phyloP scores from a whole-genome alignment of 2,797 vertebrate species.

The Protonibea diacanthus region DNA sequence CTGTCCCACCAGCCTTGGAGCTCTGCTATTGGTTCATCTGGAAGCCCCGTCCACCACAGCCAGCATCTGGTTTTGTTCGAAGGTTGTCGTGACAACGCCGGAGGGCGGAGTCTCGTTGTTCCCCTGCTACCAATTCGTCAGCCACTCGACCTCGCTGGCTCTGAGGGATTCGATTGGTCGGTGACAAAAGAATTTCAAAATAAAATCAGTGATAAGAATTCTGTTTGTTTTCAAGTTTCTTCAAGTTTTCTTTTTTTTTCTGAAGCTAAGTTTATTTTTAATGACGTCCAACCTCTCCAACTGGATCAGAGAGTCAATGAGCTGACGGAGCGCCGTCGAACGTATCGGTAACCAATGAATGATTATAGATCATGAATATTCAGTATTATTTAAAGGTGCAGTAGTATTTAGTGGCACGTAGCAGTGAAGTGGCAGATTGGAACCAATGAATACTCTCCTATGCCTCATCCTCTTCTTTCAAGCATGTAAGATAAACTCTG shows the following conservation, averaged over 20 bases:
- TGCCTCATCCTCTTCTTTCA: no score
- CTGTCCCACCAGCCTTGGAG: background rate
- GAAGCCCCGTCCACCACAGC: background rate
- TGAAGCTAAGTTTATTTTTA: slow-evolving; percentile 10
- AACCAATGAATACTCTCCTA: no score
- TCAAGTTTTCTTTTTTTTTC: background rate
- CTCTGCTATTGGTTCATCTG: slow-evolving; percentile 6
- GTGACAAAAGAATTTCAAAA: background rate
- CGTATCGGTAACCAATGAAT: background rate
- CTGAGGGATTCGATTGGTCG: slow-evolving; percentile 14
- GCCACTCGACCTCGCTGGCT: background rate
- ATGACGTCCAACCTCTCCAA: background rate
- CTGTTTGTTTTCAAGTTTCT: no score
- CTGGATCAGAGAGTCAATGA: slow-evolving; percentile 16
- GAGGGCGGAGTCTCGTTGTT: slow-evolving; percentile 18
- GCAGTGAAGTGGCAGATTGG: no score
- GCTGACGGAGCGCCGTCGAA: background rate
- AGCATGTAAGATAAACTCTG: no score
- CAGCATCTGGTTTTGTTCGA: background rate
- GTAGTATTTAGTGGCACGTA: no score
- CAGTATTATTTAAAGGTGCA: no score
- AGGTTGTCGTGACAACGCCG: slow-evolving; percentile 15
- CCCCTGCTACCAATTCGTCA: slow-evolving; percentile 25
- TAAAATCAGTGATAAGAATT: no score
- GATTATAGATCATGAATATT: no score